phyloP scores from a whole-genome alignment of 2,113 vertebrate genomes.

The Brachypodius melanocephalos region DNA sequence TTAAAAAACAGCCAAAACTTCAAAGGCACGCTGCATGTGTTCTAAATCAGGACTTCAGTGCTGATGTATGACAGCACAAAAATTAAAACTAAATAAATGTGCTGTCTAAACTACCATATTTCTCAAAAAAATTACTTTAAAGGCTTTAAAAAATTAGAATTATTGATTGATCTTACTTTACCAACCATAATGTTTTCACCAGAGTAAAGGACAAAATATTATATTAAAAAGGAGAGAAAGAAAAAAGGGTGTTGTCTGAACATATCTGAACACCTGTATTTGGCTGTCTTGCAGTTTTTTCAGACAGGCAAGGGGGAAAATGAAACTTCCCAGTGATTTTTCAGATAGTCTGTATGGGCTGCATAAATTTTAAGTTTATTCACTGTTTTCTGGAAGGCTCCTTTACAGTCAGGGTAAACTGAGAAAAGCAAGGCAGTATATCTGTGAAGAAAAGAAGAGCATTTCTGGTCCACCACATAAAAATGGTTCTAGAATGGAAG shows the following conservation, averaged over 20 bases:
- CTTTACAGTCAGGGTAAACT: background rate
- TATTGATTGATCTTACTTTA: slow-evolving; percentile 63
- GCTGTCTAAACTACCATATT: slow-evolving; percentile 73
- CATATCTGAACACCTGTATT: slow-evolving; percentile 70
- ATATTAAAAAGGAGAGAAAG: background rate
- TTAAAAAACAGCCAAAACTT: slow-evolving; percentile 72
- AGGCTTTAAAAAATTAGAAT: slow-evolving; percentile 49
- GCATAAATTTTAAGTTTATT: slow-evolving; percentile 34
- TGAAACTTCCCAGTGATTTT: slow-evolving; percentile 59
- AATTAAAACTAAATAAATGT: slow-evolving; percentile 83
- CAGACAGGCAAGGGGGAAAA: slow-evolving; percentile 51
- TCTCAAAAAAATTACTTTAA: slow-evolving; percentile 62
- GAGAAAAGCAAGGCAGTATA: background rate
- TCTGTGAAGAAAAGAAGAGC: background rate
- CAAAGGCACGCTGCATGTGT: slow-evolving; percentile 78
- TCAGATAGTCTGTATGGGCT: slow-evolving; percentile 47
- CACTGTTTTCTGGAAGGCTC: background rate
- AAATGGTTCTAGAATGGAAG: background rate
- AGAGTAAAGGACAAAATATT: slow-evolving; percentile 54
- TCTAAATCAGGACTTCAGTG: slow-evolving; percentile 79
- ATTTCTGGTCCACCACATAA: background rate
- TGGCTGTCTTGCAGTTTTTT: slow-evolving; percentile 62
- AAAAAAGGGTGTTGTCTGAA: slow-evolving; percentile 47
- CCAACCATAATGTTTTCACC: slow-evolving; percentile 54
- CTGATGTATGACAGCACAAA: slow-evolving; percentile 78